Percentiles rank a stretch among this genome's conserved stretches.
Evolutionary conservation across 2,888 invertebrate genomes (phyloP).

Genomic region (Xestia xanthographa): DNA sequence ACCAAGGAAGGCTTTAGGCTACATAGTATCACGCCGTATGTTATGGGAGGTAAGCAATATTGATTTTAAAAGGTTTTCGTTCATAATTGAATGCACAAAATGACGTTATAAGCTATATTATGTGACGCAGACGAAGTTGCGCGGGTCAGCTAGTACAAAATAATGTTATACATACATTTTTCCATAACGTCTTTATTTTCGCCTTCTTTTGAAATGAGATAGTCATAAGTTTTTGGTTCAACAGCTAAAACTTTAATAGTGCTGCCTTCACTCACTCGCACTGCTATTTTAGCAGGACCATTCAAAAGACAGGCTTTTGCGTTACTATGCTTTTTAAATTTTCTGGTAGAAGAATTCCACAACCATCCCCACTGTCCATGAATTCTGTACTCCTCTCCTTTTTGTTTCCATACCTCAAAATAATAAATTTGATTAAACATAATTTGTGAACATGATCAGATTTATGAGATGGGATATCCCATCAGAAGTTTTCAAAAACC

Average conservation of each 20-base stretch:
- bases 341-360: constrained; percentile 95
- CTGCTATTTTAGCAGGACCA: constrained; percentile 94
- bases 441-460: not conserved
- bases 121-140: too few relatives aligned
- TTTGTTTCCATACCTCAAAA: constrained; percentile 96
- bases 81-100: too few relatives aligned
- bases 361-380: constrained; percentile 99
- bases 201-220: constrained; percentile 91
- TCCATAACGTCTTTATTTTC: constrained; percentile 85
- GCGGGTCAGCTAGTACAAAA: too few relatives aligned
- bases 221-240: constrained; percentile 95
- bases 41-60: too few relatives aligned
- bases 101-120: too few relatives aligned
- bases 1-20: too few relatives aligned
- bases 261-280: constrained; percentile 93
- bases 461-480: not conserved
- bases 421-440: not conserved
- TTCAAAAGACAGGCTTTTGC: constrained; percentile 82
- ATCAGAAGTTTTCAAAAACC: not conserved
- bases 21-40: too few relatives aligned
- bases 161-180: constrained; percentile 80
- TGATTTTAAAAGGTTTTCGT: too few relatives aligned
- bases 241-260: constrained; percentile 94
- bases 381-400: constrained; percentile 99
- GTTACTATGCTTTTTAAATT: constrained; percentile 87